A percentile compares a stretch with the other conserved stretches of the same genome.
phyloP scores from a whole-genome alignment of 1,140 invertebrate genomes.

The Panulirus ornatus region DNA sequence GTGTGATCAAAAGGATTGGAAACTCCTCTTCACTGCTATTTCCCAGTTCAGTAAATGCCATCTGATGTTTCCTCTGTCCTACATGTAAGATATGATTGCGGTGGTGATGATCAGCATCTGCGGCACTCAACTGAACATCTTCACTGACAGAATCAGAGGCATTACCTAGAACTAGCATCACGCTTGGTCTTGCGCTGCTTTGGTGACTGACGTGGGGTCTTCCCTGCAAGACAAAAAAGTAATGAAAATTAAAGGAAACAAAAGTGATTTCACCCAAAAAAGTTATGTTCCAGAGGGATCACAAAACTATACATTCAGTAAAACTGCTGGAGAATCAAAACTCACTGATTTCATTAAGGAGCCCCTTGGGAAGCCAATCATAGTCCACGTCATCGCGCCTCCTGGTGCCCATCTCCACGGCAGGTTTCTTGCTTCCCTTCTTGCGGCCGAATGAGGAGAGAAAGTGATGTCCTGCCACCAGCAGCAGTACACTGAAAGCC shows the following conservation, averaged over 20 bases:
- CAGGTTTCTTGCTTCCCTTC: constrained; percentile 81
- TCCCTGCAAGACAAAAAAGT: constrained; percentile 17
- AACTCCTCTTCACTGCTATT: background rate
- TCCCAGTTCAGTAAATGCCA: background rate
- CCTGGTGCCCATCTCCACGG: constrained; percentile 86
- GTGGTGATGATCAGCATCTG: background rate
- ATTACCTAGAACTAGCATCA: constrained; percentile 73
- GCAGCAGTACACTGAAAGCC: constrained; percentile 90
- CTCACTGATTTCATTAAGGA: constrained; percentile 79
- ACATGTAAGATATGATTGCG: background rate
- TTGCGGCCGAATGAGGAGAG: constrained; percentile 85
- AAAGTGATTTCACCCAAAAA: background rate
- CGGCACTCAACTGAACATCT: constrained; percentile 19
- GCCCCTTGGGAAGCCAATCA: constrained; percentile 97
- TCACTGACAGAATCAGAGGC: constrained; percentile 19
- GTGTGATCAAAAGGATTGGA: constrained; percentile 16
- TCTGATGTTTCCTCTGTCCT: background rate
- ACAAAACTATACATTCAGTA: too few relatives aligned
- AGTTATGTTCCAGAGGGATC: background rate
- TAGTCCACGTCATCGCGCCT: constrained; percentile 94
- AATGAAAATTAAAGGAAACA: background rate
- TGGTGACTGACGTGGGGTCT: constrained; percentile 62
- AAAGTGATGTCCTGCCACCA: constrained; percentile 94
- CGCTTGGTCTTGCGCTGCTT: constrained; percentile 65
- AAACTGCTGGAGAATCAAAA: too few relatives aligned